Conservation (phyloP, 2,113 vertebrate species). For the Oryzias celebensis region DNA sequence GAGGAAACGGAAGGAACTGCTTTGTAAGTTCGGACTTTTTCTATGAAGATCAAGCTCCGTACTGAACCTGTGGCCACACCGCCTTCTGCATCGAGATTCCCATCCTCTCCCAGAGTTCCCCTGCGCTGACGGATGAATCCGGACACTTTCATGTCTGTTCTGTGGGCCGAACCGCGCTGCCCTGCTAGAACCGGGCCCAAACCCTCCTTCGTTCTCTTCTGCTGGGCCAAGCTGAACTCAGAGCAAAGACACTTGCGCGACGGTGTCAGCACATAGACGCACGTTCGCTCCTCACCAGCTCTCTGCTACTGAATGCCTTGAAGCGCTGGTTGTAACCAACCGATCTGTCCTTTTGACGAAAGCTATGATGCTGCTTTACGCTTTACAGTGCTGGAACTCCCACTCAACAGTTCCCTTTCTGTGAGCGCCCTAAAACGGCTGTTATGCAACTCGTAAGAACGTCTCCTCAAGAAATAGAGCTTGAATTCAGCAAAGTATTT, state of each 20-base stretch:
- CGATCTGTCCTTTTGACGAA: not conserved
- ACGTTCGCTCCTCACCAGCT: not conserved
- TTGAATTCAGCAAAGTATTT: constrained; percentile 19
- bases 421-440: not conserved
- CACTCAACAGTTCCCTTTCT: not conserved
- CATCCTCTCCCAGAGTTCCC: constrained; percentile 14
- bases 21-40: constrained; percentile 11
- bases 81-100: not conserved
- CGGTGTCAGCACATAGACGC: constrained; percentile 60
- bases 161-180: constrained; percentile 73
- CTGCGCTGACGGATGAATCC: constrained; percentile 73
- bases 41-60: not conserved
- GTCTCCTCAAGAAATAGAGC: not conserved
- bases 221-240: constrained; percentile 74
- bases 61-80: not conserved
- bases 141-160: constrained; percentile 75
- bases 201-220: constrained; percentile 74
- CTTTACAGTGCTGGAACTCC: constrained; percentile 22
- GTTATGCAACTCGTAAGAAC: too few species aligned
- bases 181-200: constrained; percentile 75
- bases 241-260: constrained; percentile 75
- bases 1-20: constrained; percentile 2
- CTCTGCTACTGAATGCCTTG: constrained; percentile 43
- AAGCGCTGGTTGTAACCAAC: not conserved
- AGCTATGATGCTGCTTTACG: constrained; percentile 40